Base-by-base conservation (phyloP, 2,888 invertebrate genomes). In the Plagodis dolabraria region DNA sequence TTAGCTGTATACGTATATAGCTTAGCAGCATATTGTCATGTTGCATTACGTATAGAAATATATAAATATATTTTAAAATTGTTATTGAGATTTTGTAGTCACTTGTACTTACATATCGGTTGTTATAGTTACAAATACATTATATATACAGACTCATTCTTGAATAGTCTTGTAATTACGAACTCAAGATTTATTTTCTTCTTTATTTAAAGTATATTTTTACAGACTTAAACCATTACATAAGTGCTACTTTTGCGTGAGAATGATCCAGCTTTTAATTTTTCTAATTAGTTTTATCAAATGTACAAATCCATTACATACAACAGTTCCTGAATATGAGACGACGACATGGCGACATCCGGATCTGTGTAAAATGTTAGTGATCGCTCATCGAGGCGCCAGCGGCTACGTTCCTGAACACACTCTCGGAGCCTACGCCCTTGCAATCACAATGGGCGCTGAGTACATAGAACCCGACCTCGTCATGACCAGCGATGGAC, bases 401-500 rank as follows among this genome's bases (percentile, higher is more conserved):
- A 89, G 91, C 53, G 92, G 91, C 2, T 92, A 92, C 63, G 79
- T 85, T 7, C 92, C 91, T 0, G 91, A 92, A 65, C 91, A 92
- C 60, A 92, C 91, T 0, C 80, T 92, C 6, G 91, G 89, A 2
- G 81, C 91, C 2, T 92, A 91, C 61, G 85, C 91, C 5, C 79
- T 92, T 4, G 90, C 92, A 11, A 80, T 89, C 59, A 86, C 85
- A 9, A 87, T 91, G 88, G 91, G 90, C 5, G 77, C 90, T 1
- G 91, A 92, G 65, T 92, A 87, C 65, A 76, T 92, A 6, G 92
- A 92, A 70, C 91, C 90, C 6, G 91, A 92, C 61, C 72, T 92
- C 5, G 91, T 92, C 0, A 91, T 89, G 80, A 90, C 89, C 4
- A 83, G 75, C 60, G 91, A 92, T 47, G 85, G 87, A 2, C 79